Percentiles rank a stretch among this genome's conserved stretches.
Evolutionary conservation across 2,113 vertebrate genomes (phyloP).

Genomic region (Spizaetus ornatus): DNA sequence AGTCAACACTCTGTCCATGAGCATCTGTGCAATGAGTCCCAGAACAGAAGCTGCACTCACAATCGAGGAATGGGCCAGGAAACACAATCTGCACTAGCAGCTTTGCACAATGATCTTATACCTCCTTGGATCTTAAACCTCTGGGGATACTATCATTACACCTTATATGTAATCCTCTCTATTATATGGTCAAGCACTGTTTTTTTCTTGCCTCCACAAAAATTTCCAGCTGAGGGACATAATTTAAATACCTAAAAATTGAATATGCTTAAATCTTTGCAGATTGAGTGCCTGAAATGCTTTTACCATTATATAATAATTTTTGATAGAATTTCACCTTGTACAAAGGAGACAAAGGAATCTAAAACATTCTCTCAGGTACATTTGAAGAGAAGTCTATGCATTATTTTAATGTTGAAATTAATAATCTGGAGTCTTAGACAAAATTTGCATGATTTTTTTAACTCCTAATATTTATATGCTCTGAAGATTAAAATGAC

Average conservation of each 20-base stretch:
- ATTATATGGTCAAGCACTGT: background rate
- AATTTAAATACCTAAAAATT: background rate
- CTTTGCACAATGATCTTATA: background rate
- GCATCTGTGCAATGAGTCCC: background rate
- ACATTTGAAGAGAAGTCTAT: background rate
- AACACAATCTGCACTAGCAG: background rate
- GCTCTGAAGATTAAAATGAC: conserved; percentile 7
- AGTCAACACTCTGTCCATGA: background rate
- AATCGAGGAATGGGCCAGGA: background rate
- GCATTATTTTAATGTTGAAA: background rate
- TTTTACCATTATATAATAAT: background rate
- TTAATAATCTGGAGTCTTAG: background rate
- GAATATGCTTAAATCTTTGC: background rate
- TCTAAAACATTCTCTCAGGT: background rate
- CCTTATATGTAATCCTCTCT: background rate
- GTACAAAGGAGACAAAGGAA: background rate
- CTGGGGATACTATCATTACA: background rate
- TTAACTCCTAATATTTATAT: conserved; percentile 45
- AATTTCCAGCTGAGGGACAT: background rate
- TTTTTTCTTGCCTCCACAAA: background rate
- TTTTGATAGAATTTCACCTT: background rate
- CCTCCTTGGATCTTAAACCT: background rate
- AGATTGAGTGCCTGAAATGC: background rate
- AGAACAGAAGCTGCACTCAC: background rate
- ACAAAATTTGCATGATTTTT: background rate